Evolutionary conservation across 2,797 vertebrate genomes (phyloP), one percentile per base, ranked within the genome.

Genomic region (Poeciliopsis presidionis): DNA sequence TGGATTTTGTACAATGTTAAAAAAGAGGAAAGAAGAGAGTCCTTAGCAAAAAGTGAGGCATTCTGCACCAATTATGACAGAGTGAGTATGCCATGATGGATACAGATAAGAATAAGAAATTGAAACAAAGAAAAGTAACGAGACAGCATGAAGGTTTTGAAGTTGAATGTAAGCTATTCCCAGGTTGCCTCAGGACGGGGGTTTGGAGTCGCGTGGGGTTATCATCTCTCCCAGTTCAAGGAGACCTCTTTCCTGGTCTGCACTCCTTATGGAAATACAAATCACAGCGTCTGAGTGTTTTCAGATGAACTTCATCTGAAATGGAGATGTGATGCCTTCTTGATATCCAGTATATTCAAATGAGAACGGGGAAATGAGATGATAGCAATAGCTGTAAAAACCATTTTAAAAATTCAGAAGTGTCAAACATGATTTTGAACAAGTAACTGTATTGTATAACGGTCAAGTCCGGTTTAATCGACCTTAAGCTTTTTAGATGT

Each of bases 171-270:
- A 83, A 76, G 75, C 76, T 73, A 82, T 77, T 82, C 87, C 87
- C 76, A 79, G 75, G 80, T 76, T 73, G 86, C 92, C 84, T 78
- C 39, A 81, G 90, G 91, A 86, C 25, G 79, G 4, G 2, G 76
- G 73, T 85, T 65, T 77, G 8, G 53, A 89, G 84, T 91, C 82
- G 57, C 83, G 85, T 7, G 22, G 63, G 74, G 80, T 81, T 85
- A 81, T 72, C 83, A 88, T 76, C 83, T 83, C 75, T 86, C 92
- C 89, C 36, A 43, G 84, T 92, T 90, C 92, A 92, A 94, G 90
- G 93, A 90, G 89, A 90, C 77, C 79, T 80, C 81, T 86, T 77
- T 81, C 82, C 76, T 81, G 79, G 76, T 90, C 86, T 83, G 91
- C 59, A 80, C 83, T 87, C 78, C 76, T 87, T 88, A 91, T 92